Evolutionary conservation across 1,140 invertebrate genomes (phyloP), one percentile per base, ranked within the genome.

Genomic region (Parasteatoda tepidariorum): DNA sequence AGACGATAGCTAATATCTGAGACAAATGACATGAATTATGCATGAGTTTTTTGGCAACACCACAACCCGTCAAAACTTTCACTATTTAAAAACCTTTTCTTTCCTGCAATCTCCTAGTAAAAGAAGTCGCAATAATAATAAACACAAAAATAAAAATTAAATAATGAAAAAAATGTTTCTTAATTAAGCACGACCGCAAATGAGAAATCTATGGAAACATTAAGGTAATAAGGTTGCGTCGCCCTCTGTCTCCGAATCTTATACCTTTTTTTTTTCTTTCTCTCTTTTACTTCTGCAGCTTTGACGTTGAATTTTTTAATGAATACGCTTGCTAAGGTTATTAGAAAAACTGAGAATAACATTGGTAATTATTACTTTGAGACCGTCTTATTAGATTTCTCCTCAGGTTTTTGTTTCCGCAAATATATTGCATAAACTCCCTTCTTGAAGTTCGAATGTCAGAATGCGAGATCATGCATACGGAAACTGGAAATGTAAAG

Each of bases 21-120:
- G 78, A 82, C 66, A 82, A 82, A 82, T 82, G 78, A 82, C 78
- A 82, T 82, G 78, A 82, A 82, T 82, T 82, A 82, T 82, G 78
- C 67, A 82, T 82, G 78, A 82, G 78, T 82, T 82, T 82, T 82
- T 82, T 82, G 66, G 66, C 78, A 70, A 70, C 67, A 70, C 66
- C 78, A 24, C 66, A 62, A 64, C 54, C 78, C 67, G 78, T 70
- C 66, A 82, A 71, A 82, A 82, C 66, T 82, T 82, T 71, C 78
- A 82, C 67, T 82, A 70, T 71, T 82, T 82, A 70, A 82, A 82
- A 82, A 82, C 54, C 76, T 79, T 78, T 68, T 68, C 64, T 68
- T 54, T 66, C 31, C 11, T 5, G 57, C 38, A 41, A 67, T 57
- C 34, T 62, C 26, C 15, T 48, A 48, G 48, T 24, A 34, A 79